Percentiles rank a stretch among this genome's conserved stretches.
phyloP scores from a whole-genome alignment of 2,888 invertebrate genomes.

The Tubulanus polymorphus region DNA sequence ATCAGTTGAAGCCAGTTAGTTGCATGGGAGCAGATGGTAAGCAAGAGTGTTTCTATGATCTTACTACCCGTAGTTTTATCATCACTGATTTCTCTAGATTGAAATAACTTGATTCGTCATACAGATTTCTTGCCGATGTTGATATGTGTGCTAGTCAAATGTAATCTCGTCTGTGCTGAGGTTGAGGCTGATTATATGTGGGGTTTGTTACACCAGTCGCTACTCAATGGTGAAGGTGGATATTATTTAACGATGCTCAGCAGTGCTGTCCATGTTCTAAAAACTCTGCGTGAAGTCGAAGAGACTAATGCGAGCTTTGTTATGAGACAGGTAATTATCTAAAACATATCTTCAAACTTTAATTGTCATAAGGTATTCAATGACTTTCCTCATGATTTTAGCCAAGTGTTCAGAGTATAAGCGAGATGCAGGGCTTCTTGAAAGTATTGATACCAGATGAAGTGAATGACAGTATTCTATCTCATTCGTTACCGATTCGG shows the following conservation, averaged over 20 bases:
- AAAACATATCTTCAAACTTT: no score
- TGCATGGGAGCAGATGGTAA: conserved; percentile 42
- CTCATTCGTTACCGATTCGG: conserved; percentile 86
- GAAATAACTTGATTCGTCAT: conserved; percentile 3
- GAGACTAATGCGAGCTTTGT: neutral
- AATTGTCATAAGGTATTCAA: no score
- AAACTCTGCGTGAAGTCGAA: conserved; percentile 59
- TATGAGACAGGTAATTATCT: neutral
- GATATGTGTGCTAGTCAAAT: conserved; percentile 86
- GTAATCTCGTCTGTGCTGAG: conserved; percentile 86
- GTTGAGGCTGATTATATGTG: conserved; percentile 96
- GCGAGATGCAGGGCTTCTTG: conserved; percentile 64
- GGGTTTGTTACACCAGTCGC: conserved; percentile 81
- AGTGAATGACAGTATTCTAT: conserved; percentile 81
- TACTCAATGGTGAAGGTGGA: conserved; percentile 87
- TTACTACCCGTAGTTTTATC: neutral
- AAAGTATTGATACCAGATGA: conserved; percentile 93
- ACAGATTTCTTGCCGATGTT: conserved; percentile 85
- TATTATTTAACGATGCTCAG: conserved; percentile 92
- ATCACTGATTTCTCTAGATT: neutral
- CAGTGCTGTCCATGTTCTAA: conserved; percentile 85
- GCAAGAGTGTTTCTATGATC: conserved; percentile 11
- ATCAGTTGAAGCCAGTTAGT: neutral
- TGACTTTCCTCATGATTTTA: conserved; percentile 13
- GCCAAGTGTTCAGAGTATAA: conserved; percentile 36